Base-by-base conservation (phyloP, 2,113 vertebrate genomes). In the Paradisaea rubra region DNA sequence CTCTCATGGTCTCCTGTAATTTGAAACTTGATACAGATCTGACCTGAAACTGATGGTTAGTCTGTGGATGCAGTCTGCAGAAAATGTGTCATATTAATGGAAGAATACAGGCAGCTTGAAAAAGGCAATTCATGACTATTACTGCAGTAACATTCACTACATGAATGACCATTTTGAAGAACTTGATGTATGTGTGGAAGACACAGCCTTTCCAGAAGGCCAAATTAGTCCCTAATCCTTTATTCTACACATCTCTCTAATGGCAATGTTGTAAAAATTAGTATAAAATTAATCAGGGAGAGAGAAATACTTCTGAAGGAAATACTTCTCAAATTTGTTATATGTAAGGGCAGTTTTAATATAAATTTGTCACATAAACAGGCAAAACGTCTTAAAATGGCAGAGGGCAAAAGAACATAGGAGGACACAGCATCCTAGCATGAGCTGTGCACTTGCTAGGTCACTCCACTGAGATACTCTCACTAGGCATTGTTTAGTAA, bases 1-100 rank as follows among this genome's bases (percentile, higher is more conserved):
- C 74, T 92, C 49, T 81, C 8, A 1, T 71, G 84, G 47, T 94
- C 92, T 91, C 60, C 49, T 86, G 88, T 97, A 88, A 72, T 95
- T 95, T 96, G 92, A 95, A 97, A 95, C 80, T 97, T 96, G 86
- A 91, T 92, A 86, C 86, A 89, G 60, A 93, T 87, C 39, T 95
- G 85, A 95, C 89, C 65, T 76, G 41, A 90, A 91, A 61, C 9
- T 82, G 63, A 39, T 93, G 76, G 41, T 93, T 96, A 77, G 41
- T 83, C 82, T 85, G 35, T 31, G 16, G 7, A 18, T 80, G 4
- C 35, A 83, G 50, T 37, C 60, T 88, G 60, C 60, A 86, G 69
- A 86, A 88, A 86, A 50, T 47, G 19, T 0, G 0, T 25, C 2
- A 3, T 42, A 23, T 56, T 81, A 83, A 16, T 31, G 19, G 44